Evolutionary conservation across 2,797 vertebrate genomes (phyloP).

Genomic region (Potorous gilbertii): DNA sequence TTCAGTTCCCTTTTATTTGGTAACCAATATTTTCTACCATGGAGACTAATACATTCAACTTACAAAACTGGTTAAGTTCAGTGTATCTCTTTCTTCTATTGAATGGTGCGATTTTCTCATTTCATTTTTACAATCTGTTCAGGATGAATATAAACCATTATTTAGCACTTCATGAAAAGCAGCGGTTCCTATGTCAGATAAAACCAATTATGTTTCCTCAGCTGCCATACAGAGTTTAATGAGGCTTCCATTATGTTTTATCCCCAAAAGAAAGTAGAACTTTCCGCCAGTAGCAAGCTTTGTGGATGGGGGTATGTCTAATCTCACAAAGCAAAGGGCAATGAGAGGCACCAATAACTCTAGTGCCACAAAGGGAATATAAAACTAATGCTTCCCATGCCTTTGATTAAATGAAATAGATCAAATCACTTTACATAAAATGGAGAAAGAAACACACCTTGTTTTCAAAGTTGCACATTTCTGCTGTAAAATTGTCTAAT

Average conservation of each 20-base stretch:
- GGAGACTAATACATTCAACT: constrained; percentile 22
- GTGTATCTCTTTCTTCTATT: constrained; percentile 8
- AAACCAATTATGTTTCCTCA: constrained; percentile 40
- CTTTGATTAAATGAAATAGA: constrained; percentile 38
- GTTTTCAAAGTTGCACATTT: constrained; percentile 36
- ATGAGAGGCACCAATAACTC: constrained; percentile 38
- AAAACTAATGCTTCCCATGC: constrained; percentile 11
- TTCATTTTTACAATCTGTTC: constrained; percentile 26
- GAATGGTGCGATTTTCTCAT: constrained; percentile 31
- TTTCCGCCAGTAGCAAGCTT: not conserved
- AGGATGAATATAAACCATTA: constrained; percentile 32
- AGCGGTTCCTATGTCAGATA: constrained; percentile 27
- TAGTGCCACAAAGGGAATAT: constrained; percentile 33
- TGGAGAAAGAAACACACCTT: not conserved
- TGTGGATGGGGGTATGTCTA: not conserved
- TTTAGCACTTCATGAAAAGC: not conserved
- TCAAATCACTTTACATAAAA: constrained; percentile 13
- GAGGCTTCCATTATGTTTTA: constrained; percentile 23
- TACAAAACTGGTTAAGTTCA: constrained; percentile 15
- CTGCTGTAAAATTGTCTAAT: constrained; percentile 25
- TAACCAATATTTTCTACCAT: not conserved
- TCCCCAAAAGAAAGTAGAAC: constrained; percentile 10
- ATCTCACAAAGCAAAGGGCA: constrained; percentile 12
- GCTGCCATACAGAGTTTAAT: constrained; percentile 34
- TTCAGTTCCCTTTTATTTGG: not conserved